Evolutionary conservation across 1,140 invertebrate species (phyloP), one percentile per base, ranked within the genome.

Genomic region (Diploscapter pachys): DNA sequence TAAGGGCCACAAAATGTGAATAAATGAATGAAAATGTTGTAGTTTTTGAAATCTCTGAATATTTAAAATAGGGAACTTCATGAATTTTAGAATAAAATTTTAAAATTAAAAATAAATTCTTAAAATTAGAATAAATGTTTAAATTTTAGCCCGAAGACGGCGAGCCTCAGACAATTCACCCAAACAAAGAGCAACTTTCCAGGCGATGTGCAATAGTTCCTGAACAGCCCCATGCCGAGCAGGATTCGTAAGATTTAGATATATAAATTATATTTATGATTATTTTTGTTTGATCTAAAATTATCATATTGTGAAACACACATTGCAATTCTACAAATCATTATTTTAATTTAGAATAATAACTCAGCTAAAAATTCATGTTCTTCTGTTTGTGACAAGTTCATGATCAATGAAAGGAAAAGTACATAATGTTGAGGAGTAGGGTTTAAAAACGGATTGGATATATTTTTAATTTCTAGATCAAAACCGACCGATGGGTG

Each of bases 131-230:
- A 53, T 31, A 5, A 56, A 65, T 65, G 13, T 9, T 62, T 4
- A 3, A 9, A 55, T 78, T 79, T 13, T 75, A 75, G 71, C 72
- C 73, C 51, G 81, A 82, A 71, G 81, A 78, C 59, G 71, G 73
- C 52, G 81, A 82, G 57, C 68, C 76, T 53, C 80, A 81, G 64
- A 83, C 82, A 59, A 74, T 82, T 48, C 78, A 78, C 63, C 84
- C 82, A 3, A 83, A 83, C 67, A 65, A 74, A 59, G 84, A 85
- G 73, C 82, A 83, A 74, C 73, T 85, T 3, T 63, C 78, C 56
- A 56, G 82, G 31, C 63, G 82, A 5, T 76, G 84, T 79, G 82
- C 82, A 51, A 80, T 83, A 52, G 73, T 85, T 59, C 83, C 84
- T 2, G 84, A 77, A 63, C 73, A 78, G 63, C 68, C 57, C 31